Conservation (phyloP, 2,797 vertebrate genomes). For the Phrynocephalus guinanensis region DNA sequence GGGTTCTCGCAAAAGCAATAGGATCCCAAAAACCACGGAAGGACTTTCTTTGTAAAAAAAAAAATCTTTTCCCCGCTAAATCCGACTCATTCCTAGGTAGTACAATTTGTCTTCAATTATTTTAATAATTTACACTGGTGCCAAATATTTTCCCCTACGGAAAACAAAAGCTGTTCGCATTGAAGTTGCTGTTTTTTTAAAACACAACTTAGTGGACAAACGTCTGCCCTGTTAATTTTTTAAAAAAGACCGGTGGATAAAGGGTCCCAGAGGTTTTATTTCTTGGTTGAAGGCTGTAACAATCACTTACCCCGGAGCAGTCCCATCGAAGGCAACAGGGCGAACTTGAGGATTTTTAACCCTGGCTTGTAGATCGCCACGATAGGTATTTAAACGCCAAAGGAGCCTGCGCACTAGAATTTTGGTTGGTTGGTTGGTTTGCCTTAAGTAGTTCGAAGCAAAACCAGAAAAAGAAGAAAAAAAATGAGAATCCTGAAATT, state of each 20-base stretch:
- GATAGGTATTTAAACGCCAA: background rate
- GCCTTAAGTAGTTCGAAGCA: conserved; percentile 6
- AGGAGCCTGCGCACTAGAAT: background rate
- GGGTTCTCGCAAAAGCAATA: background rate
- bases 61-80: accelerated
- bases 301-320: conserved; percentile 23
- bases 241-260: background rate
- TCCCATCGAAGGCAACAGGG: conserved; percentile 15
- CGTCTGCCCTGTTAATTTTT: background rate
- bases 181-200: no score
- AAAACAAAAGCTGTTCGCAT: no score
- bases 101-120: background rate
- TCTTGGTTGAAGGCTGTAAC: background rate
- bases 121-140: background rate
- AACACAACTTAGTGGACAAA: no score
- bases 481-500: background rate
- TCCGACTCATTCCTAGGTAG: background rate
- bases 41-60: conserved; percentile 21
- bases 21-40: background rate
- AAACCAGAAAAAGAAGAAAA: background rate
- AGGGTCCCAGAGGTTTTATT: background rate
- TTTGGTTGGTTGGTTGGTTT: background rate
- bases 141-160: no score
- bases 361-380: background rate
- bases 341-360: background rate